A percentile compares a stretch with the other conserved stretches of the same genome.
Conservation (phyloP, 2,888 invertebrate genomes). For the Dexiosoma caninum region DNA sequence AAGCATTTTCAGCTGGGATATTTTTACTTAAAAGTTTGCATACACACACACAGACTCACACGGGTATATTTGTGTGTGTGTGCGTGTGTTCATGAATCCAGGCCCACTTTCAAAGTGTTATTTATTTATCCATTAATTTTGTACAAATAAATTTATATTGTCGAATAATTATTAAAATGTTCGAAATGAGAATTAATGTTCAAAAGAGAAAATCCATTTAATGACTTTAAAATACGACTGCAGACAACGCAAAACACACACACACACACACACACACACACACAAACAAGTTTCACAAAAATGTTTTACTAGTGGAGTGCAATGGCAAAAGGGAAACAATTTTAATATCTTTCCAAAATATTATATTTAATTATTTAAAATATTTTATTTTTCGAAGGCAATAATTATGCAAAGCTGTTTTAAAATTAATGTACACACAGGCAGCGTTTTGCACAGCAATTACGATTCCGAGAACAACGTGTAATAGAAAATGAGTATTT, state of each 20-base stretch:
- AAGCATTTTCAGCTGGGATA: no score
- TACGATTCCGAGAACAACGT: no score
- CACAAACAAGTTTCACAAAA: no score
- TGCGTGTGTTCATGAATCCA: not conserved
- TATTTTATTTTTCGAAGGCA: not conserved
- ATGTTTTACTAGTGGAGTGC: not conserved
- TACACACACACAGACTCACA: constrained; percentile 18
- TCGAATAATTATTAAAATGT: constrained; percentile 52
- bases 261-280: no score
- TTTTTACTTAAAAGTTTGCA: no score
- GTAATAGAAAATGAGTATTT: no score
- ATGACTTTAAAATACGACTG: constrained; percentile 25
- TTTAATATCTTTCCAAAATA: not conserved
- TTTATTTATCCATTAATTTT: constrained; percentile 58
- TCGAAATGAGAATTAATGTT: constrained; percentile 46
- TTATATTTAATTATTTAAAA: not conserved
- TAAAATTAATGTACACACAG: not conserved
- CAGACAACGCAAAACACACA: not conserved
- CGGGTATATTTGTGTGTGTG: not conserved
- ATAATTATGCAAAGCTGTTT: not conserved
- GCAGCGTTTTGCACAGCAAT: no score
- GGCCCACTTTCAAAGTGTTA: constrained; percentile 54
- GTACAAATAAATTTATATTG: constrained; percentile 52
- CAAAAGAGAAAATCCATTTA: constrained; percentile 40
- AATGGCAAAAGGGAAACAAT: no score